Evolutionary conservation across 2,797 vertebrate species (phyloP), one percentile per base, ranked within the genome.

Genomic region (Rhincodon typus): DNA sequence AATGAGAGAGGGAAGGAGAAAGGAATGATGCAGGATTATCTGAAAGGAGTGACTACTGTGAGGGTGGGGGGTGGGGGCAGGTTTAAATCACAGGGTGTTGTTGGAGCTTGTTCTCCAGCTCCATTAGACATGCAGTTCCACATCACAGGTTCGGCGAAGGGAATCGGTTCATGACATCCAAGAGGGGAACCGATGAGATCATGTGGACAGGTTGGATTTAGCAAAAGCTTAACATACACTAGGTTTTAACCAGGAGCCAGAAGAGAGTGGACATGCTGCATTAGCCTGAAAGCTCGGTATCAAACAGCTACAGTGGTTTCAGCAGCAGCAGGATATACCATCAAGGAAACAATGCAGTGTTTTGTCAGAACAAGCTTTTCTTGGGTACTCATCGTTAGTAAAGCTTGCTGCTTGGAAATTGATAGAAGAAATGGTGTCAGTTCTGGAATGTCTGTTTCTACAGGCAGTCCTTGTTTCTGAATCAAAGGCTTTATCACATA

Each of bases 161-260:
- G 96, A 87, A 96, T 96, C 96, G 96, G 97, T 96, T 97, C 96
- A 96, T 96, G 91, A 96, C 96, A 96, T 96, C 97, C 97, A 97
- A 97, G 97, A 97, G 97, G 96, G 97, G 97, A 97, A 97, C 97
- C 96, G 97, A 97, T 97, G 97, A 97, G 97, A 96, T 97, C 97
- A 97, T 97, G 97, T 97, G 97, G 97, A 97, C 97, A 96, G 96
- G 96, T 90, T 34, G 50, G 69, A 77, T 95, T 95, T n/a, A 74
- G 94, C 50, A 74, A 74, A 94, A 50, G 42, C 70, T 95, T 50
- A 34, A 95, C 77, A 46, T 70, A 50, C 27, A 53, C 6, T 34
- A 53, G 42, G 15, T 34, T 53, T 46, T 34, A 34, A 77, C 50
- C 69, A 50, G 94, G 5, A 53, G 67, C 46, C 94, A 72, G 69